phyloP scores from a whole-genome alignment of 2,113 vertebrate species.

The Serinus canaria region DNA sequence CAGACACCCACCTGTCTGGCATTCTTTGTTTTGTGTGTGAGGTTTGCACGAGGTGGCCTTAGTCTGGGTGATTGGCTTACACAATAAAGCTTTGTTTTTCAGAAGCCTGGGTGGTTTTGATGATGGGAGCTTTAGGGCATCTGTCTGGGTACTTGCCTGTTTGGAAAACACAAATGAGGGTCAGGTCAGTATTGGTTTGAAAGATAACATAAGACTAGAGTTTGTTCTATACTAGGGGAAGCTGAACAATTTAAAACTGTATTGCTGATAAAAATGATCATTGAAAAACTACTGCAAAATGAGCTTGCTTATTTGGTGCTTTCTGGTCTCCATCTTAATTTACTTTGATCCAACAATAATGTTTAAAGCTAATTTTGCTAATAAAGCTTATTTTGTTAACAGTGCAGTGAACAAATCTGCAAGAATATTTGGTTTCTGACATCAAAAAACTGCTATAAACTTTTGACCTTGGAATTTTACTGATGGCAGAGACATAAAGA shows the following conservation, averaged over 20 bases:
- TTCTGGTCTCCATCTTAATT: neutral
- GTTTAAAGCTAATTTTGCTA: neutral
- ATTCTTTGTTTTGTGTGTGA: conserved; percentile 83
- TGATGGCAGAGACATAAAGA: neutral
- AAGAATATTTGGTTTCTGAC: neutral
- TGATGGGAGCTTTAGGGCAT: conserved; percentile 74
- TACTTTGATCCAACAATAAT: neutral
- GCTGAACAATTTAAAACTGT: neutral
- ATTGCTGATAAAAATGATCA: neutral
- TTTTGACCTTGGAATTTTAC: conserved; percentile 4
- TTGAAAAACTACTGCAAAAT: neutral
- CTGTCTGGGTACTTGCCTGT: conserved; percentile 89
- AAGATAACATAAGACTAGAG: neutral
- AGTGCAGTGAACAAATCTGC: neutral
- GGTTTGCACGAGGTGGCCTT: conserved; percentile 93
- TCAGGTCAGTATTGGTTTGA: neutral
- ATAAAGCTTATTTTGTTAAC: neutral
- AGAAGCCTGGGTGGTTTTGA: conserved; percentile 82
- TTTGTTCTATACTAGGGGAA: neutral
- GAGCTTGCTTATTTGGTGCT: neutral
- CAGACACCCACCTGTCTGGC: conserved; percentile 85
- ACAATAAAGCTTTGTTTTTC: conserved; percentile 96
- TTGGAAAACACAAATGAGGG: neutral
- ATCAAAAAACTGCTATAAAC: neutral
- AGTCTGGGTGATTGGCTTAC: conserved; percentile 92